A percentile compares a stretch with the other conserved stretches of the same genome.
phyloP scores from a whole-genome alignment of 2,113 vertebrate species.

The Pogona vitticeps region DNA sequence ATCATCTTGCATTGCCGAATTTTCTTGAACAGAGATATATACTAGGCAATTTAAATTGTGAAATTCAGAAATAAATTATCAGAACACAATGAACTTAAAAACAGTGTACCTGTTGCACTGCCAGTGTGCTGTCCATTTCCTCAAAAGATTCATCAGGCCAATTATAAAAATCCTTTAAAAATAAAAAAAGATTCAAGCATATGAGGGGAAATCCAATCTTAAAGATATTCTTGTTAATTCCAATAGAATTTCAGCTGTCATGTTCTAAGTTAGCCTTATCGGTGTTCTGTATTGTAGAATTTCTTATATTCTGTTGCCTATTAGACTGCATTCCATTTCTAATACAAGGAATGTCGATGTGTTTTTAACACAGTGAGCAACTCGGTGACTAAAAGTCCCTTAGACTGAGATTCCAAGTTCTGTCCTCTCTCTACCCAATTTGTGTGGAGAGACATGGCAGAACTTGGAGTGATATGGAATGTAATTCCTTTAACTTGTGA shows the following conservation, averaged over 20 bases:
- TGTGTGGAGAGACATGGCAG: background rate
- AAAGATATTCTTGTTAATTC: background rate
- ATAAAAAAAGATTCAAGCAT: constrained; percentile 26
- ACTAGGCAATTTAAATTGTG: background rate
- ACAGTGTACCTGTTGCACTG: constrained; percentile 91
- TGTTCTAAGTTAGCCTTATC: background rate
- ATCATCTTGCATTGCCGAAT: too few relatives aligned
- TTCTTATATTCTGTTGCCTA: background rate
- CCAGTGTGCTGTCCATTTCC: constrained; percentile 98
- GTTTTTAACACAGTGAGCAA: background rate
- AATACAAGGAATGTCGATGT: background rate
- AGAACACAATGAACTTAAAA: background rate
- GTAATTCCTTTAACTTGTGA: background rate
- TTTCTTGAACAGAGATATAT: background rate
- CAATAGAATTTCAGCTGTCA: background rate
- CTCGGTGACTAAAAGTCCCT: background rate
- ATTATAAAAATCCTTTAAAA: constrained; percentile 94
- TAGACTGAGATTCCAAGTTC: background rate
- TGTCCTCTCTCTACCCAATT: background rate
- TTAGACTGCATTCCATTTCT: background rate
- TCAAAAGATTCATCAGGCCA: constrained; percentile 99
- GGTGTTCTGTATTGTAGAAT: background rate
- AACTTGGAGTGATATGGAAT: background rate
- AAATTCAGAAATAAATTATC: background rate
- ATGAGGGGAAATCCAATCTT: background rate